Base-by-base conservation (phyloP, 1,140 invertebrate genomes). In the Nixonia krombeini region DNA sequence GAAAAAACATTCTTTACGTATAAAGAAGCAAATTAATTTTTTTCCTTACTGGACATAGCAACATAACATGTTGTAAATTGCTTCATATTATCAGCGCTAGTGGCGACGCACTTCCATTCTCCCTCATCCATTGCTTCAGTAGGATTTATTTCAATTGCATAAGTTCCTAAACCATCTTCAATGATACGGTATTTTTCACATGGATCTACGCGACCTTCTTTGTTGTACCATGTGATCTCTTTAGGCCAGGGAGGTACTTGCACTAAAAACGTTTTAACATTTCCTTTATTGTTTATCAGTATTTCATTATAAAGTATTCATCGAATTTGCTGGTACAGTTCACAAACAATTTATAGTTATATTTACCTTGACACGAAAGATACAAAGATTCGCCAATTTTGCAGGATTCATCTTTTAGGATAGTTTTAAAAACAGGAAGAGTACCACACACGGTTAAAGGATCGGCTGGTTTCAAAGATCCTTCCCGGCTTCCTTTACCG, bases 61-160 rank as follows among this genome's bases (percentile, higher is more conserved):
- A 95, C 88, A 50, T 86, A 86, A 78, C 91, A 91, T 0, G 89
- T 88, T 0, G 91, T 88, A 41, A 94, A 90, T 42, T 92, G 90
- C 45, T 91, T 89, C 26, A 89, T 87, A 41, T 92, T 91, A n/a
- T 90, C 88, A 0, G 86, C 72, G 73, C 89, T 93, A 0, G 90
- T 92, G 4, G 92, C 92, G 1, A 94, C 92, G 72, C 92, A 94
- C 80, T 94, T 94, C 94, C 94, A 96, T 73, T 94, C 92, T 5
- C 94, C 94, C 64, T 93, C 92, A 74, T 96, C 94, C 47, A 86
- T 86, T 29, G 90, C 91, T 81, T 95, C 92, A 0, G 92, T 86
- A 0, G 89, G 87, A 33, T 88, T 87, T 1, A 95, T 87, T 79
- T 93, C 90, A 9, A 95, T 79, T 64, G 90, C 89, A 75, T 93